A percentile compares a stretch with the other conserved stretches of the same genome.
Conservation (phyloP, 1,140 invertebrate genomes). For the Diplogasteroides magnus region DNA sequence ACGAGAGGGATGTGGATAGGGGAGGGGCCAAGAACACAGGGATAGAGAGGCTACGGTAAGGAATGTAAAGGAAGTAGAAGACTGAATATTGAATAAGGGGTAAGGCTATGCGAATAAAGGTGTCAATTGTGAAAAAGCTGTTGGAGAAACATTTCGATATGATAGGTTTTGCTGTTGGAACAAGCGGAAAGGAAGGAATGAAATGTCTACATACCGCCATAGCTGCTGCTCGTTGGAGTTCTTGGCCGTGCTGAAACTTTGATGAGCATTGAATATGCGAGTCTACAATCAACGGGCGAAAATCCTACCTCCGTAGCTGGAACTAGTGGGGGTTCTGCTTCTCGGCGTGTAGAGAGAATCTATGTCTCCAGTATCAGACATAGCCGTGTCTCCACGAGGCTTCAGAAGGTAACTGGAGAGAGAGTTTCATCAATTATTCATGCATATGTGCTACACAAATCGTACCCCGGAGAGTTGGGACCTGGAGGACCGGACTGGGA, state of each 20-base stretch:
- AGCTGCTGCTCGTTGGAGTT: neutral
- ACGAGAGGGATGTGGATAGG: constrained; percentile 41
- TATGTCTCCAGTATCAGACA: constrained; percentile 52
- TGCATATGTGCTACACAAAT: neutral
- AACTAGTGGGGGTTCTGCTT: constrained; percentile 47
- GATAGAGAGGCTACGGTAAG: too few species aligned
- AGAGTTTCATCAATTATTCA: neutral
- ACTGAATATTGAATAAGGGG: too few species aligned
- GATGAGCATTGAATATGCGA: too few species aligned
- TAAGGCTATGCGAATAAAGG: too few species aligned
- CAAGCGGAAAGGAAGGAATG: too few species aligned
- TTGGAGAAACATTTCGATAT: too few species aligned
- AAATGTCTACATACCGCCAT: neutral
- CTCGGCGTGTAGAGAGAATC: constrained; percentile 53
- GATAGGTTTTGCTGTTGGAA: too few species aligned
- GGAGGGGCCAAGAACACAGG: too few species aligned
- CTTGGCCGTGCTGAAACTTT: neutral
- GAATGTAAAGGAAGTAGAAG: too few species aligned
- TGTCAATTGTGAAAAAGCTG: neutral
- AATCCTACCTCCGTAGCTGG: constrained; percentile 45
- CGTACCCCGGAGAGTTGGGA: constrained; percentile 46
- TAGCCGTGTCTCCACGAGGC: constrained; percentile 47
- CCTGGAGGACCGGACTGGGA: constrained; percentile 51
- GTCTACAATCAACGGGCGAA: too few species aligned
- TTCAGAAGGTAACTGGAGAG: constrained; percentile 47